These are phyloP conservation scores for Chionodraco myersi DNA, from an alignment of 2,113 vertebrate species.

Conservation along the genomic window DNA sequence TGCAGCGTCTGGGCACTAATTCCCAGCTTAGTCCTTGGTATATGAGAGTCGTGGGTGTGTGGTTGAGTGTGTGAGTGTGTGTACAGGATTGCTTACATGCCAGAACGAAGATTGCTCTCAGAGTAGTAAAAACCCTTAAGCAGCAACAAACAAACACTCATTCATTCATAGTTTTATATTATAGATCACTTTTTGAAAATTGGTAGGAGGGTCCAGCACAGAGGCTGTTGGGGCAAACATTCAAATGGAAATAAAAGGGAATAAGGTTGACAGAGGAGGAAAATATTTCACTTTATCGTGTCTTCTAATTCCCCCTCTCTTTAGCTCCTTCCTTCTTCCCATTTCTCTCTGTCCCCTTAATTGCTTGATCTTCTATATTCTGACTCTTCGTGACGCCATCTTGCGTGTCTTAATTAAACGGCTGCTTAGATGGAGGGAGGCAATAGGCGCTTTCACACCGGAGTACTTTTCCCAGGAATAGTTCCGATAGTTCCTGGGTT, in stretches of 20 bases:
- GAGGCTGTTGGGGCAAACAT: background rate
- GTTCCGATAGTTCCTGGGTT: too few relatives aligned
- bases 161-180: constrained; percentile 26
- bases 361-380: constrained; percentile 60
- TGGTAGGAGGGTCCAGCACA: background rate
- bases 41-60: background rate
- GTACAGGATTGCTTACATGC: background rate
- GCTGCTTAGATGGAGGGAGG: constrained; percentile 53
- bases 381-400: constrained; percentile 58
- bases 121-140: constrained; percentile 4
- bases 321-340: background rate
- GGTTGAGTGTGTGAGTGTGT: background rate
- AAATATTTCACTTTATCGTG: background rate
- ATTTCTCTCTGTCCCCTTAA: constrained; percentile 37
- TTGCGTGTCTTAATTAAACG: constrained; percentile 79
- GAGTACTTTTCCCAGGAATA: too few relatives aligned
- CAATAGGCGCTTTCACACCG: background rate
- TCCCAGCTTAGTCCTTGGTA: constrained; percentile 26
- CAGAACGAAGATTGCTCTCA: constrained; percentile 5
- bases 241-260: background rate
- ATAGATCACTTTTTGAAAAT: background rate
- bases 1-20: constrained; percentile 46
- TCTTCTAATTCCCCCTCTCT: background rate
- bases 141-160: background rate
- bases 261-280: background rate